Evolutionary conservation across 2,113 vertebrate genomes (phyloP), one percentile per base, ranked within the genome.

Genomic region (Gopherus flavomarginatus): DNA sequence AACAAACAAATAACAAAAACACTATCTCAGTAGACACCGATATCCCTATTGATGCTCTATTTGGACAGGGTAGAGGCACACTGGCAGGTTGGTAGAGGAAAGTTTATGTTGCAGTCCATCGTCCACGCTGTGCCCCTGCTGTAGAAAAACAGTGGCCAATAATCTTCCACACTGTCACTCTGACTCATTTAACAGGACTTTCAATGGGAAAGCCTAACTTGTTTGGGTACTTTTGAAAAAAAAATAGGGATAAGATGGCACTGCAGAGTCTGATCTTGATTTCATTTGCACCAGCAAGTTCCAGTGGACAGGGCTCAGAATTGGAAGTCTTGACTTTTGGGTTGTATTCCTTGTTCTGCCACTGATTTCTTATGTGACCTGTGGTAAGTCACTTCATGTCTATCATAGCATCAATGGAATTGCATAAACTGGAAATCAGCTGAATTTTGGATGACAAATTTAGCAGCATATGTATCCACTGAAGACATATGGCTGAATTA

Each of bases 401-500:
- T 56, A 57, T 57, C 22, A n/a, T 13, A 13, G 6, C 8, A 85
- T 53, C 56, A 90, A 4, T 24, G 22, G 90, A 94, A 80, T 21
- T 54, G 2, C 14, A 75, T 29, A 47, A 54, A 83, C 1, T 29
- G 27, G 88, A 17, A 3, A 1, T 35, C 31, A 62, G 49, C 35
- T 50, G 52, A 56, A 57, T 13, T 77, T 95, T 59, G 84, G 1
- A 53, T 90, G 93, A 42, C 5, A 11, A 5, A 4, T 2, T 42
- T 29, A 38, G 47, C 11, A 72, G 19, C 44, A 89, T 8, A 62
- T 4, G 4, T 5, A 69, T 1, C 5, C 65, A 22, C 42, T 6
- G 42, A 31, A 21, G 8, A 49, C 22, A 42, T 77, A n/a, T 7
- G 1, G 0, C 1, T 31, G 57, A 72, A 6, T 38, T 8, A 13